Evolutionary conservation across 2,797 vertebrate species (phyloP).

Genomic region (Eurystomus glaucurus): DNA sequence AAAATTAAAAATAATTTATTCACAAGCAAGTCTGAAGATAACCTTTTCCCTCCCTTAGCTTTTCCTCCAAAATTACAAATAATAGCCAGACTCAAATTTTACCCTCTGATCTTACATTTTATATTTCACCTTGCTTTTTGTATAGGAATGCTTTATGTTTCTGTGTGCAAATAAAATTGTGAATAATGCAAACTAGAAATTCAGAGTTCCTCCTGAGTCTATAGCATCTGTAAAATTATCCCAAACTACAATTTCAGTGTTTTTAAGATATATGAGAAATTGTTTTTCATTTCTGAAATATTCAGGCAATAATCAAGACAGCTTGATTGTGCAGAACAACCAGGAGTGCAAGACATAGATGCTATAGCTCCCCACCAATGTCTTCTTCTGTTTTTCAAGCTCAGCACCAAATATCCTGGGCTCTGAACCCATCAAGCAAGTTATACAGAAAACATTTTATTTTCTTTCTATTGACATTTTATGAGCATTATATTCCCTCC

Average conservation of each 20-base stretch:
- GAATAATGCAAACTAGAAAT: neutral
- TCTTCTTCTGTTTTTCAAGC: neutral
- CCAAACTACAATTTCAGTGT: neutral
- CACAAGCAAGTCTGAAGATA: neutral
- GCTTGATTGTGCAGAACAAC: neutral
- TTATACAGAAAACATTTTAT: neutral
- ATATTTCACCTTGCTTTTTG: neutral
- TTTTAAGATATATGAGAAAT: neutral
- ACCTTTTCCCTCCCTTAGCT: neutral
- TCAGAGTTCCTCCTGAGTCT: neutral
- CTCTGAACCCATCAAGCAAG: neutral
- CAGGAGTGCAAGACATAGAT: no score
- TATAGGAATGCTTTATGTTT: neutral
- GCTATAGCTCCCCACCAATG: neutral
- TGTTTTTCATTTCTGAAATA: neutral
- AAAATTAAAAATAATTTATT: neutral
- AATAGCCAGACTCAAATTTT: neutral
- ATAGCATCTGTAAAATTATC: neutral
- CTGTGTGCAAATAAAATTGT: neutral
- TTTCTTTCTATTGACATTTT: neutral
- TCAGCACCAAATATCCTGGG: accelerated
- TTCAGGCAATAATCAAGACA: neutral
- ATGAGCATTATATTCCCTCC: neutral
- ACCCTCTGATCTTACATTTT: neutral
- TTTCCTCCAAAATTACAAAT: neutral